Evolutionary conservation across 1,140 invertebrate genomes (phyloP), one percentile per base, ranked within the genome.

Genomic region (Drosophila grimshawi): DNA sequence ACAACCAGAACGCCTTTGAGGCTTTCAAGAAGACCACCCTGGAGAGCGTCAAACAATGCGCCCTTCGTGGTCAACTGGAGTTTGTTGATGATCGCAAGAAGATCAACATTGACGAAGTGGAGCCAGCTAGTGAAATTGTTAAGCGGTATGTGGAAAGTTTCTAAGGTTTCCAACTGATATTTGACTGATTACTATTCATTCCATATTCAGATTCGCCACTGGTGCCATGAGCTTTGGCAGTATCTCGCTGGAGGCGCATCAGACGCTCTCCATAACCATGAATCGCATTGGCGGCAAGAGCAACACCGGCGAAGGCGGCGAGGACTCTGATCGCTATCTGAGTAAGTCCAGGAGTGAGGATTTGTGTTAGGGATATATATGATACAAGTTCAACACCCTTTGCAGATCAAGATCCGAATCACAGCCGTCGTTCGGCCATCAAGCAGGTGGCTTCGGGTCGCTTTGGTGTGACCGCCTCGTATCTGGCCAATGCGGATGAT

Each of bases 391-490:
- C 8, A 8, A 0, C 51, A 37, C 27, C 1, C 5, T 7, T 11
- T 64, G 1, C 68, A 92, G 91, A 93, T 72, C 91, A 97, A 93
- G 97, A 98, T 92, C 95, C 96, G 0, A 92, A 96, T 91, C 94
- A 96, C 93, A 94, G 97, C 94, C 95, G 93, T 81, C 94, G 96
- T 2, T 97, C 96, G 3, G 95, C 96, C 2, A 97, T 97, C 72
- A 97, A 97, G 80, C 96, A 98, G 95, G 98, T 99, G 37, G 99
- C 99, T 4, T 99, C 98, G 41, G 99, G 98, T 19, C 94, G 99
- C 56, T 99, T 99, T 94, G 99, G 99, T 19, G 99, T 99, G 0
- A 99, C 98, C 0, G 98, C 98, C 43, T 97, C 98, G 0, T 99
- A 99, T 92, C 93, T 99, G 33, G 98, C 98, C 5, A 97, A 99